A percentile compares a stretch with the other conserved stretches of the same genome.
These are phyloP conservation scores for Anguilla anguilla DNA, from an alignment of 2,797 vertebrate species.

Conservation along the genomic window DNA sequence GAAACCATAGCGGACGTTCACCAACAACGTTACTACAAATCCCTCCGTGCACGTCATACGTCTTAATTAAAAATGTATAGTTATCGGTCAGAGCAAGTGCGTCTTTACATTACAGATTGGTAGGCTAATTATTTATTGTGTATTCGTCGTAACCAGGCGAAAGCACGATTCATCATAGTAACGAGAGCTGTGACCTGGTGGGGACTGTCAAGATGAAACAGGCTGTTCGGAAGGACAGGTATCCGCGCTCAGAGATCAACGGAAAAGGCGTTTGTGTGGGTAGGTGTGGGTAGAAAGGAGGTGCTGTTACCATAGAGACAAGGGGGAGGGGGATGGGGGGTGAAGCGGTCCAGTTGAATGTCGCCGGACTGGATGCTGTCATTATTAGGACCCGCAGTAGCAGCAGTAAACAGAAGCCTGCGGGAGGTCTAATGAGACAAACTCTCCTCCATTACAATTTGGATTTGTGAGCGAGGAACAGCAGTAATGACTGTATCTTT, in stretches of 20 bases:
- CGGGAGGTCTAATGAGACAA: not conserved
- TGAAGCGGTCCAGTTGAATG: slow-evolving; percentile 26
- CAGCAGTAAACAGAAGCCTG: not conserved
- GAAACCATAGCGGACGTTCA: not conserved
- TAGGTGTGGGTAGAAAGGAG: not conserved
- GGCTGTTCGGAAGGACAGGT: slow-evolving; percentile 20
- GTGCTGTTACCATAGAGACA: slow-evolving; percentile 33
- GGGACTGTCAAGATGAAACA: slow-evolving; percentile 8
- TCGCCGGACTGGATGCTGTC: slow-evolving; percentile 9
- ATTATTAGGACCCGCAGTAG: not conserved
- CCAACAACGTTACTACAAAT: not conserved
- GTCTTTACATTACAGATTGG: slow-evolving; percentile 5
- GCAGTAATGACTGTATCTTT: not conserved
- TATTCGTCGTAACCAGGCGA: not conserved
- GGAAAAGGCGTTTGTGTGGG: not conserved
- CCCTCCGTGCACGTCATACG: too few species aligned
- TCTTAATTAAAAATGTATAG: not conserved
- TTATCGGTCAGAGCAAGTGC: not conserved
- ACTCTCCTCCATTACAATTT: not conserved
- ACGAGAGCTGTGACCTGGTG: slow-evolving; percentile 22
- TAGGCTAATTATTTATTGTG: not conserved
- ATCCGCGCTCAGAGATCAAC: slow-evolving; percentile 26
- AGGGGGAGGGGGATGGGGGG: not conserved
- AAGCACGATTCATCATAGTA: slow-evolving; percentile 22
- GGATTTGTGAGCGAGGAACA: not conserved